Percentiles rank a stretch among this genome's conserved stretches.
Evolutionary conservation across 2,797 vertebrate species (phyloP).

Genomic region (Argyrosomus regius): DNA sequence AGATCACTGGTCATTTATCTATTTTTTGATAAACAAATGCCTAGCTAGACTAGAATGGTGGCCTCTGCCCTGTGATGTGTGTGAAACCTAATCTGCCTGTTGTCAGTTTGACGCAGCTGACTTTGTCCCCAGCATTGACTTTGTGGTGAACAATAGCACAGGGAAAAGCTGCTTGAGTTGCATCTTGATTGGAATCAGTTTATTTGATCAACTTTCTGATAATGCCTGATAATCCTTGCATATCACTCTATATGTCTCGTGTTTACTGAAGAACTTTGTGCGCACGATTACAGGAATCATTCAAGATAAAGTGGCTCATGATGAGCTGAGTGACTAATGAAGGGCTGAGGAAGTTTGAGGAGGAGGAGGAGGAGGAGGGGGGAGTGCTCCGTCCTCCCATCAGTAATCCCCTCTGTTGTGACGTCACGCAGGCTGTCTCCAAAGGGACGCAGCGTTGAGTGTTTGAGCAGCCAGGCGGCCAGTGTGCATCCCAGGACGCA

Average conservation of each 20-base stretch:
- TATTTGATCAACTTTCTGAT: constrained; percentile 1
- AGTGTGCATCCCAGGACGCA: constrained; percentile 78
- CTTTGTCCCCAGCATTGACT: not conserved
- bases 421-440: constrained; percentile 81
- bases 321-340: constrained; percentile 6
- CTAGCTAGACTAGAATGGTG: not conserved
- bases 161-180: not conserved
- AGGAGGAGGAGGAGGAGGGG: not conserved
- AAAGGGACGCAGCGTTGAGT: constrained; percentile 65
- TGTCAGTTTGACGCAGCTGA: constrained; percentile 21
- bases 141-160: constrained; percentile 1
- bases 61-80: constrained; percentile 35
- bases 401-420: constrained; percentile 76
- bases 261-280: constrained; percentile 29
- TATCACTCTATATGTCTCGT: not conserved
- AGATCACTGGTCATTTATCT: not conserved
- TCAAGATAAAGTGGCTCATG: constrained; percentile 17
- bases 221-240: constrained; percentile 1
- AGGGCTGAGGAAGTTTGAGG: constrained; percentile 9
- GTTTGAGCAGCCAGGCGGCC: constrained; percentile 67
- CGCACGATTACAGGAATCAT: constrained; percentile 2
- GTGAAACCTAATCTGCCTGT: not conserved
- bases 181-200: not conserved
- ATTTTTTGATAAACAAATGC: not conserved
- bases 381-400: constrained; percentile 52